Evolutionary conservation across 1,140 invertebrate species (phyloP), one percentile per base, ranked within the genome.

Genomic region (Drosophila sechellia): DNA sequence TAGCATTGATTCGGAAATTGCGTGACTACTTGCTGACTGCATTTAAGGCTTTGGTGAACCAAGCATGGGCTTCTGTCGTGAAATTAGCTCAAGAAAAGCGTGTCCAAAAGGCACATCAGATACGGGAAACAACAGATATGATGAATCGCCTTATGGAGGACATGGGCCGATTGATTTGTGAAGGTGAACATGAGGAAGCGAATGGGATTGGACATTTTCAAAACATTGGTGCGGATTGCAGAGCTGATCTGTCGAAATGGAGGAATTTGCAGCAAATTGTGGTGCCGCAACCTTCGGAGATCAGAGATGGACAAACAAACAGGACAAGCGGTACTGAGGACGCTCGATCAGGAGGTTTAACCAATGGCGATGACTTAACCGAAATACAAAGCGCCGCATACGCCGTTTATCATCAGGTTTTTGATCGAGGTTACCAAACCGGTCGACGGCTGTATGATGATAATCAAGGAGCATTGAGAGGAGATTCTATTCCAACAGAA

Each of bases 11-110:
- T 12, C 72, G 85, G 8, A n/a, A 56, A 25, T 25, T 71, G 4
- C 65, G 73, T 1, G 55, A 65, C 22, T 84, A 80, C 65, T 52
- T 90, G 13, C 5, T 69, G 1, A 39, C 12, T 17, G 77, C 72
- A 0, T 90, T 73, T n/a, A 34, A 11, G 5, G 12, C 55, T 1
- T 40, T 85, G 37, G 65, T 87, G 0, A 43, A 11, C n/a, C 27
- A 20, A 0, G 64, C 69, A 20, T 77, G 59, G 61, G 5, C 5
- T 2, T 6, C 34, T 2, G 13, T 42, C 0, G 15, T 57, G 13
- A 1, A 0, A 12, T 11, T 56, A 15, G 66, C 77, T 6, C 37
- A 10, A 0, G 43, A 57, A 8, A 11, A 58, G 6, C 57, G 50
- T 13, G 5, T 17, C 5, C 35, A 64, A n/a, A 53, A 64, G 42